These are phyloP conservation scores for Halisarca cf. caerulea DNA, from an alignment of 37 sponge, comb jelly and placozoan species.

Conservation along the genomic window DNA sequence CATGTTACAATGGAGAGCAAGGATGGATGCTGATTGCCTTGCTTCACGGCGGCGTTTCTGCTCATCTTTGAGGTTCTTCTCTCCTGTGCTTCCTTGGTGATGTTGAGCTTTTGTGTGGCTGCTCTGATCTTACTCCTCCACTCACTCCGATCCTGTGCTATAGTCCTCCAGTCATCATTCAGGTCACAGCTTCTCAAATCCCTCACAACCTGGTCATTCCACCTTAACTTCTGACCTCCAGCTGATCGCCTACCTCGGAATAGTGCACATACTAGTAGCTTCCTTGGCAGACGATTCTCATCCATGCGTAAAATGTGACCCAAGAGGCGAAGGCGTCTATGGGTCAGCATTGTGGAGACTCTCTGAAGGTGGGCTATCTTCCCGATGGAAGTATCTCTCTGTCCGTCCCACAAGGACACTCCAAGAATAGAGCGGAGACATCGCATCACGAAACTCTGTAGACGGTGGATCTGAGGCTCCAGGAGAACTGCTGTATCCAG, in stretches of 20 bases:
- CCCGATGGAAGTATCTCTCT: conserved; percentile 20
- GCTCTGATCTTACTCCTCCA: background rate
- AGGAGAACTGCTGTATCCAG: conserved; percentile 18
- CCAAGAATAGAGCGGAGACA: conserved; percentile 15
- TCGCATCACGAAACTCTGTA: conserved; percentile 21
- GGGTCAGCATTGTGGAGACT: conserved; percentile 23
- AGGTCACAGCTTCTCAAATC: background rate
- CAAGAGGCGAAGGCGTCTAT: background rate
- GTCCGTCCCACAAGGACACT: conserved; percentile 10
- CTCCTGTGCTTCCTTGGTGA: conserved; percentile 18
- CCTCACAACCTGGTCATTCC: conserved; percentile 14
- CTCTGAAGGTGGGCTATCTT: background rate
- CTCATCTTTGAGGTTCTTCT: conserved; percentile 16
- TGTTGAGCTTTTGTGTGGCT: background rate
- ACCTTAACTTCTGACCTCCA: conserved; percentile 10
- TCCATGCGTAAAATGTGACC: conserved; percentile 1
- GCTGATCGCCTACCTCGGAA: conserved; percentile 18
- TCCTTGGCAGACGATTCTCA: conserved; percentile 10
- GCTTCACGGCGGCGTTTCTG: conserved; percentile 18
- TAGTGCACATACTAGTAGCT: conserved; percentile 15
- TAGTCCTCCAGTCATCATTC: background rate
- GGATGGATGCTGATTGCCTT: background rate
- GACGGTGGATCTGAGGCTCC: conserved; percentile 9
- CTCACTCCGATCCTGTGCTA: conserved; percentile 9
- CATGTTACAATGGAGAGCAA: conserved; percentile 5